Evolutionary conservation across 1,140 invertebrate species (phyloP).

Genomic region (Ceratina australensis): DNA sequence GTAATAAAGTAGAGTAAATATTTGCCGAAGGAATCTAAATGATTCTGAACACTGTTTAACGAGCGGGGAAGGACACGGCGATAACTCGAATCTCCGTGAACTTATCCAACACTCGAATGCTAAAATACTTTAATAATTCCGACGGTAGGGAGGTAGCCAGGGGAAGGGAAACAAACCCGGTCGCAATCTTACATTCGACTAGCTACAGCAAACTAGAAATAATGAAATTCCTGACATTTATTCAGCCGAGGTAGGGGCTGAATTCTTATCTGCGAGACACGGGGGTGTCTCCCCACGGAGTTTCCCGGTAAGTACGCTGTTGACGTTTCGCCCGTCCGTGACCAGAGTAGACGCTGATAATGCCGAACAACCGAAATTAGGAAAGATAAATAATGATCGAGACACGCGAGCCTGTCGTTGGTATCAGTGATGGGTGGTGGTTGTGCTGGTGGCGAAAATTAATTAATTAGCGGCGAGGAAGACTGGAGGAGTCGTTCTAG

Average conservation of each 20-base stretch:
- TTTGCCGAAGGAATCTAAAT: too few species aligned
- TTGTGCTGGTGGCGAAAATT: background rate
- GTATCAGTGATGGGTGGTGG: too few species aligned
- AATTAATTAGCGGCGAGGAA: conserved; percentile 20
- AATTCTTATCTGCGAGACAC: background rate
- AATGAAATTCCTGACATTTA: conserved; percentile 17
- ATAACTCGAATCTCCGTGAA: too few species aligned
- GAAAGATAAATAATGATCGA: conserved; percentile 17
- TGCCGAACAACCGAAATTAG: background rate
- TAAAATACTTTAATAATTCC: conserved; percentile 5
- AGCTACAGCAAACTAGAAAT: background rate
- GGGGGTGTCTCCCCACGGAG: too few species aligned
- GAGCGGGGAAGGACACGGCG: too few species aligned
- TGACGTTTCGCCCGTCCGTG: background rate
- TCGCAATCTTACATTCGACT: background rate
- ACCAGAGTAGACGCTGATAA: conserved; percentile 2
- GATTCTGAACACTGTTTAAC: too few species aligned
- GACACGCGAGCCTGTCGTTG: background rate
- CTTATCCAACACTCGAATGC: too few species aligned
- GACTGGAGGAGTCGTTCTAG: background rate
- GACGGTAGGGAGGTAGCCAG: background rate
- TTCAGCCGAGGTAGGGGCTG: background rate
- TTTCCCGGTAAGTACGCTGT: background rate
- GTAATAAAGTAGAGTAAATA: background rate
- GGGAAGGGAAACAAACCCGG: background rate